Conservation (phyloP, 2,113 vertebrate genomes). For the Seriola quinqueradiata region DNA sequence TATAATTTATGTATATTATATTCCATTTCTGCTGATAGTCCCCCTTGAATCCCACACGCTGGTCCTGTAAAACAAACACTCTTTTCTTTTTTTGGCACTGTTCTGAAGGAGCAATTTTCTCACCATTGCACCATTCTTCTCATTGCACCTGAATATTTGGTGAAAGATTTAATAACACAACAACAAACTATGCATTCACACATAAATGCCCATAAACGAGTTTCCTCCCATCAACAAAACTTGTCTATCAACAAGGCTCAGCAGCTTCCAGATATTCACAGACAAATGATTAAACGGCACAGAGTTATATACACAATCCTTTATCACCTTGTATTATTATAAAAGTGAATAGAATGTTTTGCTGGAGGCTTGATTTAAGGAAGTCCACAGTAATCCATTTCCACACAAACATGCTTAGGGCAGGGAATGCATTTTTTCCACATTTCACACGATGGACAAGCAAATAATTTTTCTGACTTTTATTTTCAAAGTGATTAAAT, state of each 20-base stretch:
- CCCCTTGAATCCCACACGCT: too few relatives aligned
- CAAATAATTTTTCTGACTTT: conserved; percentile 52
- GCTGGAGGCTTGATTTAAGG: neutral
- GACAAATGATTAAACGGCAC: conserved; percentile 17
- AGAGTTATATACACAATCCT: conserved; percentile 5
- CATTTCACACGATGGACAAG: conserved; percentile 33
- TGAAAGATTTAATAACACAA: conserved; percentile 6
- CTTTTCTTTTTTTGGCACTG: too few relatives aligned
- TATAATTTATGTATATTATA: too few relatives aligned
- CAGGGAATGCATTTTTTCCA: conserved; percentile 29
- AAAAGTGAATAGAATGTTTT: conserved; percentile 5
- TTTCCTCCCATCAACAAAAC: neutral
- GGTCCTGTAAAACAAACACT: too few relatives aligned
- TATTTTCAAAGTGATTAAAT: conserved; percentile 59
- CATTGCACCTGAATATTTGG: too few relatives aligned
- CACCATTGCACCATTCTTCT: too few relatives aligned
- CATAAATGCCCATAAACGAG: conserved; percentile 21
- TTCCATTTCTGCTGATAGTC: too few relatives aligned
- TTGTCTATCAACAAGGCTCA: neutral
- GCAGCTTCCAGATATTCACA: conserved; percentile 3
- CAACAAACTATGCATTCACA: neutral
- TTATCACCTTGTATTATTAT: conserved; percentile 2
- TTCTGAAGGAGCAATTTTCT: neutral
- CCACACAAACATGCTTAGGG: conserved; percentile 15
- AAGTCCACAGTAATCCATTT: conserved; percentile 25